Percentiles rank a stretch among this genome's conserved stretches.
These are phyloP conservation scores for Trachelus stipa DNA, from an alignment of 2,888 invertebrate species.

Conservation along the genomic window DNA sequence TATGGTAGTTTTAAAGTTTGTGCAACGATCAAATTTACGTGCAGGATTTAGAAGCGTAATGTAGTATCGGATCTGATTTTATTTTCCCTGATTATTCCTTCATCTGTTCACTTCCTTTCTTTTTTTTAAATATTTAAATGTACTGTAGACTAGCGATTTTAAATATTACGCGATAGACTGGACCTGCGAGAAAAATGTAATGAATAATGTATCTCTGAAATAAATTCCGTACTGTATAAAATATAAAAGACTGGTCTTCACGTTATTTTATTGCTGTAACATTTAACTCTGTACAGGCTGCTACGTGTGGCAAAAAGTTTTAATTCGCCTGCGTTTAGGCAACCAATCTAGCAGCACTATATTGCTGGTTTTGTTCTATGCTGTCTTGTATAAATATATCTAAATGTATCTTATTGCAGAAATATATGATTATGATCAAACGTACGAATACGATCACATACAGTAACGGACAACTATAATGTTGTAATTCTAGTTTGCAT, in stretches of 20 bases:
- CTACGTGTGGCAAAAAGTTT: too few species aligned
- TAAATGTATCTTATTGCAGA: too few species aligned
- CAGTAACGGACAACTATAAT: not conserved
- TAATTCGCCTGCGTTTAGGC: not conserved
- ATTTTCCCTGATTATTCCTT: slow-evolving; percentile 11
- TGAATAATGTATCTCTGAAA: slow-evolving; percentile 29
- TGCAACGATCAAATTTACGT: slow-evolving; percentile 49
- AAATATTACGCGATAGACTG: not conserved
- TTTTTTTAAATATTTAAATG: slow-evolving; percentile 37
- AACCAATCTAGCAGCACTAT: not conserved
- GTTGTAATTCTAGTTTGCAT: not conserved
- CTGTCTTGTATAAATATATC: too few species aligned
- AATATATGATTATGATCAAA: not conserved
- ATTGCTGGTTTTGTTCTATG: not conserved
- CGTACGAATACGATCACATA: not conserved
- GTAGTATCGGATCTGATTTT: not conserved
- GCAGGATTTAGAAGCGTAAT: slow-evolving; percentile 17
- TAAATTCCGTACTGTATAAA: slow-evolving; percentile 21
- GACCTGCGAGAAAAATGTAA: slow-evolving; percentile 30
- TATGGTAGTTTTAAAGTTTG: slow-evolving; percentile 43
- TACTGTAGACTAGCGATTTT: not conserved
- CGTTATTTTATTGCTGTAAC: not conserved
- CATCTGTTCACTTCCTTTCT: slow-evolving; percentile 12
- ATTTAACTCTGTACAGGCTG: not conserved
- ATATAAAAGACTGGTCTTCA: not conserved